Conservation (phyloP, 1,140 invertebrate genomes). For the Panagrolaimus sp. region DNA sequence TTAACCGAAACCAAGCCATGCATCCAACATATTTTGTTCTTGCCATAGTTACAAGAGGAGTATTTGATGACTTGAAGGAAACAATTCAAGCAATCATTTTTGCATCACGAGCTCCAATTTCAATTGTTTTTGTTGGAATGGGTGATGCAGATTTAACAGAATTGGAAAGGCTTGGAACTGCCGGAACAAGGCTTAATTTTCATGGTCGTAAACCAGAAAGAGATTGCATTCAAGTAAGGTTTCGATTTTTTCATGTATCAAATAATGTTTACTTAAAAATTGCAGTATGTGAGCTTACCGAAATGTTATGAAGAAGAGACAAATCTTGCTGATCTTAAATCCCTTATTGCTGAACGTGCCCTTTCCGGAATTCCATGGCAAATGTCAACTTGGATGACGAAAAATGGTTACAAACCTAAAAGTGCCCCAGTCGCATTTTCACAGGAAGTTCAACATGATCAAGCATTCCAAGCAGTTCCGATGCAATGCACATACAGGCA, state of each 20-base stretch:
- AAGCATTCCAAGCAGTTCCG: background rate
- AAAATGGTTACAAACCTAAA: conserved; percentile 44
- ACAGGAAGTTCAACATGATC: conserved; percentile 6
- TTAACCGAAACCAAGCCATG: conserved; percentile 32
- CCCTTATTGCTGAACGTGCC: conserved; percentile 40
- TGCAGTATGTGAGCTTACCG: conserved; percentile 42
- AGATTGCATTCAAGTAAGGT: conserved; percentile 44
- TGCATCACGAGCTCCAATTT: conserved; percentile 51
- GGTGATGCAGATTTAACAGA: conserved; percentile 37
- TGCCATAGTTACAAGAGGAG: conserved; percentile 47
- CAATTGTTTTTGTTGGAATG: conserved; percentile 54
- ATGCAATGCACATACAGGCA: conserved; percentile 10
- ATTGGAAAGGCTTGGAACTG: conserved; percentile 47
- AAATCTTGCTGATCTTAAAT: conserved; percentile 34
- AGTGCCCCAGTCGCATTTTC: conserved; percentile 2
- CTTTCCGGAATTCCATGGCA: conserved; percentile 45
- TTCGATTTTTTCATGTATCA: background rate
- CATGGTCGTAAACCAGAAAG: conserved; percentile 52
- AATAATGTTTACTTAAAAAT: background rate
- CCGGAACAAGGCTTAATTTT: conserved; percentile 50
- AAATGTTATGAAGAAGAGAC: conserved; percentile 39
- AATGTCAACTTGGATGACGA: conserved; percentile 48
- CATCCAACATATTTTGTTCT: conserved; percentile 41
- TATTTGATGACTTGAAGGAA: conserved; percentile 54
- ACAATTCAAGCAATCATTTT: conserved; percentile 55